A percentile compares a stretch with the other conserved stretches of the same genome.
Conservation (phyloP, 2,797 vertebrate genomes). For the Lithobates sylvaticus region DNA sequence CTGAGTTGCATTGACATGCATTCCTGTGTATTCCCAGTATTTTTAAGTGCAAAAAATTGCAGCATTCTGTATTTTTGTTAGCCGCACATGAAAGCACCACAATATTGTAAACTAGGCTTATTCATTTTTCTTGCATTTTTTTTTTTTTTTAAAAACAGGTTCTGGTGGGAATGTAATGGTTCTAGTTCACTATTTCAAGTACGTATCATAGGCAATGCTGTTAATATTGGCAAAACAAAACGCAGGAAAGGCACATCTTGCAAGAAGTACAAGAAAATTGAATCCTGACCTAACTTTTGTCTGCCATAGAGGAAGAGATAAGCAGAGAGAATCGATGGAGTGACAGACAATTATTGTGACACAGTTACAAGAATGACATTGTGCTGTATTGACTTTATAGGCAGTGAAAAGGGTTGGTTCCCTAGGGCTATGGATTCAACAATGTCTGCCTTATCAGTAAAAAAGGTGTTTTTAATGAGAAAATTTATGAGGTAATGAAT, state of each 20-base stretch:
- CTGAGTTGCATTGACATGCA: too few relatives aligned
- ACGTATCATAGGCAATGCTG: too few relatives aligned
- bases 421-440: background rate
- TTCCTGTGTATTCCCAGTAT: too few relatives aligned
- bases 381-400: background rate
- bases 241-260: background rate
- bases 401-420: background rate
- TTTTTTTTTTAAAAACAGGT: too few relatives aligned
- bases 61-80: too few relatives aligned
- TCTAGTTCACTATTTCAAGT: too few relatives aligned
- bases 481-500: background rate
- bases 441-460: background rate
- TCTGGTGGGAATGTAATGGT: too few relatives aligned
- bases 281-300: background rate
- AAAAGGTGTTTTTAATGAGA: background rate
- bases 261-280: background rate
- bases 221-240: background rate
- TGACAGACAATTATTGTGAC: background rate
- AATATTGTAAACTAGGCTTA: too few relatives aligned
- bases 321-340: background rate
- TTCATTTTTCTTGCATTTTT: too few relatives aligned
- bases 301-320: background rate
- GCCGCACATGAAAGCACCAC: too few relatives aligned
- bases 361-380: constrained; percentile 4
- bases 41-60: too few relatives aligned